phyloP scores from a whole-genome alignment of 1,140 invertebrate genomes.

The Agrilus planipennis region DNA sequence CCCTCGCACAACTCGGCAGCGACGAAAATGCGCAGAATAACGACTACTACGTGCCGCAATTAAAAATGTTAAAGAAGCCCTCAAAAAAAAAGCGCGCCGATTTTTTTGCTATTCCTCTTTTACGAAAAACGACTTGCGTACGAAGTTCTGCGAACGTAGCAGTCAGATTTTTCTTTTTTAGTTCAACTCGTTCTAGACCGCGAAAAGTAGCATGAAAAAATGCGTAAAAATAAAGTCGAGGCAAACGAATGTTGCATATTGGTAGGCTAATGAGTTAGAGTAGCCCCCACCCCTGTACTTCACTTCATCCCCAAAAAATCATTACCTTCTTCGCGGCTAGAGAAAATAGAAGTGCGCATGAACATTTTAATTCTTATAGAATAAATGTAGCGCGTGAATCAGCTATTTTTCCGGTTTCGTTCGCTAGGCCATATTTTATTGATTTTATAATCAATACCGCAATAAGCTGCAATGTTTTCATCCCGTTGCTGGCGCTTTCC shows the following conservation, averaged over 20 bases:
- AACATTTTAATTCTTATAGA: conserved; percentile 33
- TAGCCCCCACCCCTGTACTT: conserved; percentile 12
- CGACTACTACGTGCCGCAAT: conserved; percentile 37
- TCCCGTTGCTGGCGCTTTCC: conserved; percentile 33
- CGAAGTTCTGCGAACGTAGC: no score
- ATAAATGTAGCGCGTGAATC: conserved; percentile 26
- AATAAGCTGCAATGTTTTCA: conserved; percentile 39
- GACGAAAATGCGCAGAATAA: conserved; percentile 38
- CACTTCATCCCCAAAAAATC: conserved; percentile 32
- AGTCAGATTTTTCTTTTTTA: no score
- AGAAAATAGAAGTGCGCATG: conserved; percentile 29
- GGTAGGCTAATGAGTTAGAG: conserved; percentile 30
- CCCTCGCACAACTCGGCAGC: conserved; percentile 19
- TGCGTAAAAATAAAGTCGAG: conserved; percentile 6
- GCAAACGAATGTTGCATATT: conserved; percentile 15
- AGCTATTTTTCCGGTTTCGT: conserved; percentile 32
- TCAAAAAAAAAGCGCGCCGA: no score
- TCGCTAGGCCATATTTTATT: conserved; percentile 35
- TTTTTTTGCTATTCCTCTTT: no score
- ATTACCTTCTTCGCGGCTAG: conserved; percentile 33
- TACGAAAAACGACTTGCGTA: no score
- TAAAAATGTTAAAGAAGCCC: conserved; percentile 39
- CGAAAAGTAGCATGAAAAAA: no score
- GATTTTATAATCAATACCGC: conserved; percentile 39
- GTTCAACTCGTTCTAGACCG: no score